Evolutionary conservation across 2,113 vertebrate species (phyloP).

Genomic region (Platichthys flesus): DNA sequence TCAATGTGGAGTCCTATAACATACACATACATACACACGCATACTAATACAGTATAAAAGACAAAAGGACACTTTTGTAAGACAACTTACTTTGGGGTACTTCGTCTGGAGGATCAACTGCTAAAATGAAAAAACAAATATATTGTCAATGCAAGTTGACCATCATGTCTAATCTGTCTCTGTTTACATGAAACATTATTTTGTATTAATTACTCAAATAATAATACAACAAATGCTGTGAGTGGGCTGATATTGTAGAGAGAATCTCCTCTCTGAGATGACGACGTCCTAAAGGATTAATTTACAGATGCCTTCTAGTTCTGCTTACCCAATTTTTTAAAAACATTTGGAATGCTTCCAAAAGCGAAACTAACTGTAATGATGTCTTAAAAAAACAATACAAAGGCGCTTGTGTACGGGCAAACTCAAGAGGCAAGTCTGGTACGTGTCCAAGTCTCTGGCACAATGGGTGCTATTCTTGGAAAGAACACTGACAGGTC

Average conservation of each 20-base stretch:
- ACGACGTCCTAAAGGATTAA: slow-evolving; percentile 50
- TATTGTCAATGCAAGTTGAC: slow-evolving; percentile 1
- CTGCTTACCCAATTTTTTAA: slow-evolving; percentile 34
- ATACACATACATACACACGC: background rate
- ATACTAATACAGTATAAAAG: background rate
- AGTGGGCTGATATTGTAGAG: slow-evolving; percentile 34
- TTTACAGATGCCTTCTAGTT: slow-evolving; percentile 30
- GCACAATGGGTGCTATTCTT: slow-evolving; percentile 81
- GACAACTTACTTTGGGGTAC: slow-evolving; percentile 24
- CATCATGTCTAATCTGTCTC: background rate
- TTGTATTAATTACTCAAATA: background rate
- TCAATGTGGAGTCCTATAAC: background rate
- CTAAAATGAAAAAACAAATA: slow-evolving; percentile 30
- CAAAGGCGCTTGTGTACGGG: slow-evolving; percentile 75
- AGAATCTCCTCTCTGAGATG: slow-evolving; percentile 20
- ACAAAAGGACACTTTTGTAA: background rate
- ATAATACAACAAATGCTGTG: slow-evolving; percentile 12
- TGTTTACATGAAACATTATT: no score
- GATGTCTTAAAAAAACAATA: slow-evolving; percentile 64
- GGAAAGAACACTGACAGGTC: slow-evolving; percentile 72
- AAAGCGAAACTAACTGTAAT: slow-evolving; percentile 67
- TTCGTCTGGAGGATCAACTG: slow-evolving; percentile 22
- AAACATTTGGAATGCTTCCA: slow-evolving; percentile 64
- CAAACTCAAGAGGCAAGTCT: slow-evolving; percentile 56
- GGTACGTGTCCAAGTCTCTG: slow-evolving; percentile 61